These are phyloP conservation scores for Biston stratarius DNA, from an alignment of 2,888 invertebrate genomes.

Conservation along the genomic window DNA sequence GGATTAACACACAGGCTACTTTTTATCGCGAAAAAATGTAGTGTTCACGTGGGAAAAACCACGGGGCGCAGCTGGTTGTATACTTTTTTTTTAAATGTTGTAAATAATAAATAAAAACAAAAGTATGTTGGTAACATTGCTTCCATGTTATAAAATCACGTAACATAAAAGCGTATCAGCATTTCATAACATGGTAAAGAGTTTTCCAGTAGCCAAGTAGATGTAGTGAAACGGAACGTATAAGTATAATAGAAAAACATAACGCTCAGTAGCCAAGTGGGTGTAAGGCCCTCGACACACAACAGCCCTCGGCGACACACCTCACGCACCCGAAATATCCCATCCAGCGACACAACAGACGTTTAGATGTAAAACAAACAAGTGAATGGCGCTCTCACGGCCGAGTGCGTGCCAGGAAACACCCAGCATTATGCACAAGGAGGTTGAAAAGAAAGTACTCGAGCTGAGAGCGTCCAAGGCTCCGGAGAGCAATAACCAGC, in stretches of 20 bases:
- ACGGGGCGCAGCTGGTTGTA: too few relatives aligned
- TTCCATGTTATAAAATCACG: background rate
- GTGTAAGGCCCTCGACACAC: conserved; percentile 64
- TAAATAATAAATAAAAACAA: background rate
- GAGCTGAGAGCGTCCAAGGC: conserved; percentile 80
- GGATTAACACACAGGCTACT: too few relatives aligned
- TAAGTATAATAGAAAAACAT: conserved; percentile 56
- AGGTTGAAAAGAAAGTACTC: conserved; percentile 82
- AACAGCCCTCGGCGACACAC: conserved; percentile 55
- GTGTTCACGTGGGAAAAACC: too few relatives aligned
- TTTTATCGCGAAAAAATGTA: too few relatives aligned
- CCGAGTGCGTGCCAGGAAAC: conserved; percentile 78
- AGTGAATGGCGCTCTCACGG: conserved; percentile 72
- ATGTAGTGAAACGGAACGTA: conserved; percentile 27
- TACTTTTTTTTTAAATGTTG: too few relatives aligned
- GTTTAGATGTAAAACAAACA: conserved; percentile 82
- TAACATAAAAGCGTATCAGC: background rate
- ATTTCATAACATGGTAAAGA: background rate
- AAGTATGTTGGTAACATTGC: background rate
- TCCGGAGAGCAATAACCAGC: conserved; percentile 81
- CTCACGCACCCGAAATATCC: conserved; percentile 66
- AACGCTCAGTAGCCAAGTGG: conserved; percentile 66
- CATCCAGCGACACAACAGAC: conserved; percentile 68
- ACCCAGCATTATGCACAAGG: conserved; percentile 81
- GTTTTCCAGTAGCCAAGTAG: conserved; percentile 35